A percentile compares a stretch with the other conserved stretches of the same genome.
Conservation (phyloP, 2,797 vertebrate genomes). For the Tragelaphus eurycerus region DNA sequence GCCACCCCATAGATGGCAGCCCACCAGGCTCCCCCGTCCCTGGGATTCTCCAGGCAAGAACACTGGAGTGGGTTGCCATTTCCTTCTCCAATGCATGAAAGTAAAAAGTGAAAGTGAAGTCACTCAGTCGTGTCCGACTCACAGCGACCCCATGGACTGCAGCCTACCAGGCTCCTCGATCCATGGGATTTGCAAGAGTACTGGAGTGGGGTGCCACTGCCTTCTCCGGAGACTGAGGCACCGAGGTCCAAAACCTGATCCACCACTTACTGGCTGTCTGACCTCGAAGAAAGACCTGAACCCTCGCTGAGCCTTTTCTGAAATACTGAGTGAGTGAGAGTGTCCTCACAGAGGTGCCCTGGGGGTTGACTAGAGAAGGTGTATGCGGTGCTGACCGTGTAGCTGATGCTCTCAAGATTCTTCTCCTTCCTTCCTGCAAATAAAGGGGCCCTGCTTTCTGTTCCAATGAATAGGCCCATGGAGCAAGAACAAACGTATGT, state of each 20-base stretch:
- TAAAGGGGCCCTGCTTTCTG: neutral
- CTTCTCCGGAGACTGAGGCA: neutral
- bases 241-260: neutral
- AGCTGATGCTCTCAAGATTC: accelerated
- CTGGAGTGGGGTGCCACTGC: too few relatives aligned
- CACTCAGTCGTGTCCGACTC: too few relatives aligned
- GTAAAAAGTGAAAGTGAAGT: too few relatives aligned
- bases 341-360: neutral
- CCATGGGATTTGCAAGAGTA: too few relatives aligned
- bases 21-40: too few relatives aligned
- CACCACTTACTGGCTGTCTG: neutral
- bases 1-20: too few relatives aligned
- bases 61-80: too few relatives aligned
- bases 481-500: neutral
- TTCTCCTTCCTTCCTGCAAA: neutral
- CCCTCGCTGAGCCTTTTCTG: neutral
- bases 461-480: accelerated
- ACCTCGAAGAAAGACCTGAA: neutral
- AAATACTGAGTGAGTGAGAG: neutral
- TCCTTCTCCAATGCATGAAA: too few relatives aligned
- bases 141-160: too few relatives aligned
- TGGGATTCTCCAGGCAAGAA: too few relatives aligned
- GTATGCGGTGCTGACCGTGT: accelerated
- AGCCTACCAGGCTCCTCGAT: too few relatives aligned
- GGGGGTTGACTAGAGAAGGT: neutral